A percentile compares a stretch with the other conserved stretches of the same genome.
Evolutionary conservation across 1,140 invertebrate genomes (phyloP).

Genomic region (Rhyacophila brunnea): DNA sequence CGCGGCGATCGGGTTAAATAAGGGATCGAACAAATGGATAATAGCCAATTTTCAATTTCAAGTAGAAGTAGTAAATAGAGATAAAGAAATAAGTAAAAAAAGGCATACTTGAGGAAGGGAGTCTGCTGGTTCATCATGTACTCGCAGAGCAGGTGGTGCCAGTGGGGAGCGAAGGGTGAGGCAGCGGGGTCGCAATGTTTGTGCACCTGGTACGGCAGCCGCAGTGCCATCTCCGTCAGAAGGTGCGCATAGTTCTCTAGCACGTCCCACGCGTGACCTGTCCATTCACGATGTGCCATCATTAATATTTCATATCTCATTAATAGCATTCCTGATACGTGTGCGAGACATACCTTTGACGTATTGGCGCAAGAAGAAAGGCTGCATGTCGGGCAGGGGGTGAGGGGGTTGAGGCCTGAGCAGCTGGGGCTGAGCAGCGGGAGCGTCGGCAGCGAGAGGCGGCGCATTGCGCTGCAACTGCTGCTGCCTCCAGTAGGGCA

Average conservation of each 20-base stretch:
- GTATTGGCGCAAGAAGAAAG: constrained; percentile 92
- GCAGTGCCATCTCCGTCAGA: constrained; percentile 90
- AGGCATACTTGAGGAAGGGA: constrained; percentile 60
- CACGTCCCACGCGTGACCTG: constrained; percentile 83
- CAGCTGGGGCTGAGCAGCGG: constrained; percentile 50
- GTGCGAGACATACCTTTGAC: constrained; percentile 73
- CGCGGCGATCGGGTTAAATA: too few species aligned
- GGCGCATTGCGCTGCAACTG: not conserved
- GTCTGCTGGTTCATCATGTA: constrained; percentile 94
- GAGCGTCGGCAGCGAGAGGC: constrained; percentile 15
- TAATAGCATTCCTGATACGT: too few species aligned
- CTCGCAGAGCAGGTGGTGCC: constrained; percentile 79
- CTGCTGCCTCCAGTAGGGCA: constrained; percentile 71
- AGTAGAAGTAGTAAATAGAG: too few species aligned
- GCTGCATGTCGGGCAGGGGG: constrained; percentile 89
- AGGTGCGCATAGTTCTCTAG: constrained; percentile 92
- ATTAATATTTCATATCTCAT: too few species aligned
- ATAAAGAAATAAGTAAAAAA: constrained; percentile 5
- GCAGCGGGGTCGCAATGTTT: constrained; percentile 64
- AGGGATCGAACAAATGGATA: too few species aligned
- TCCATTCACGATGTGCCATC: too few species aligned
- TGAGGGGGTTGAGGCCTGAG: constrained; percentile 79
- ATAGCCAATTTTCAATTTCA: too few species aligned
- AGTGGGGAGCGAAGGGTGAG: constrained; percentile 82
- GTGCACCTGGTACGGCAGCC: constrained; percentile 91